Percentiles rank a stretch among this genome's conserved stretches.
phyloP scores from a whole-genome alignment of 2,113 vertebrate species.

The Notechis scutatus region DNA sequence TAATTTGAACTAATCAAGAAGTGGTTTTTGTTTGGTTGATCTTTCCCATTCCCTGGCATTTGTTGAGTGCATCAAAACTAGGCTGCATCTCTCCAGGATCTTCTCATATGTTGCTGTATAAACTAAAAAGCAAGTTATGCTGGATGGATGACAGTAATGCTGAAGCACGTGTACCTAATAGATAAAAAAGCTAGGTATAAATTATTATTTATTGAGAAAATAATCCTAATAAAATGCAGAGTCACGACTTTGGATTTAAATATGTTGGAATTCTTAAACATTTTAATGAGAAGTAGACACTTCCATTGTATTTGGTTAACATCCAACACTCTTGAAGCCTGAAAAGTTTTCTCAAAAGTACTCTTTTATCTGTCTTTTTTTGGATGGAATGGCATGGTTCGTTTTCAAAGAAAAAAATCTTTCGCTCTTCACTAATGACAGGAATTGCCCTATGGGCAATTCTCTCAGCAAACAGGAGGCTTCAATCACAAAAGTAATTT shows the following conservation, averaged over 20 bases:
- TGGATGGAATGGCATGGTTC: background rate
- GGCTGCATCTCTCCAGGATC: no score
- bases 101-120: background rate
- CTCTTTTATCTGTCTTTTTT: constrained; percentile 1
- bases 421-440: background rate
- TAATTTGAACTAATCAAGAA: background rate
- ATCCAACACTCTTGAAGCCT: background rate
- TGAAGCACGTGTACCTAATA: background rate
- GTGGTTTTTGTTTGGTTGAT: background rate
- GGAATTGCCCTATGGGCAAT: constrained; percentile 34
- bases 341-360: background rate
- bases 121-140: background rate
- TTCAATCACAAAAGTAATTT: constrained; percentile 42
- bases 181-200: background rate
- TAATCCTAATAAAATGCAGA: background rate
- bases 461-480: constrained; percentile 19
- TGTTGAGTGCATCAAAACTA: background rate
- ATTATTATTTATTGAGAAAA: background rate
- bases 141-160: background rate
- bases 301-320: background rate
- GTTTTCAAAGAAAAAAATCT: background rate
- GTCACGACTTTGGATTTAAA: background rate
- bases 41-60: background rate
- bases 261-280: background rate
- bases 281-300: constrained; percentile 2